phyloP scores from a whole-genome alignment of 2,888 invertebrate genomes.

The Stenodera caucasica region DNA sequence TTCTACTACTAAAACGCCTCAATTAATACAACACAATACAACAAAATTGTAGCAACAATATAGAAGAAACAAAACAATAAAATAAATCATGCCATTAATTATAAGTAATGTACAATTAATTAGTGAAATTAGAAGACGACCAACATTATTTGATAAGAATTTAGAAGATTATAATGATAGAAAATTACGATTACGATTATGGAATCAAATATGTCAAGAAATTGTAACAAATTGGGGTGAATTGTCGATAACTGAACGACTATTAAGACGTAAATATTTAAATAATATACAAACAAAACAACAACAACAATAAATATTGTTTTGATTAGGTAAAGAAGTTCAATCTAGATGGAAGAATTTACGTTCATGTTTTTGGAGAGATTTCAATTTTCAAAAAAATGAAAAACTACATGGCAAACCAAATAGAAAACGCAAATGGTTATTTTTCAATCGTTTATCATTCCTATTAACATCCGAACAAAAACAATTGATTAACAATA shows the following conservation, averaged over 20 bases:
- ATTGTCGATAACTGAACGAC: background rate
- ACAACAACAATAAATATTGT: no score
- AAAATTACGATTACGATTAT: background rate
- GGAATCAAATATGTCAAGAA: background rate
- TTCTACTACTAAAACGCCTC: no score
- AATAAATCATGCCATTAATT: background rate
- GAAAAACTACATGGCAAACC: background rate
- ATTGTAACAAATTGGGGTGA: background rate
- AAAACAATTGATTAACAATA: background rate
- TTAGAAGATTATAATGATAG: background rate
- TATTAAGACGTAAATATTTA: background rate
- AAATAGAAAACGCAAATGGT: background rate
- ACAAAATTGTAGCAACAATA: background rate
- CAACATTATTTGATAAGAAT: background rate
- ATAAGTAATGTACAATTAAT: conserved; percentile 3
- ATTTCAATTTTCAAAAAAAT: background rate
- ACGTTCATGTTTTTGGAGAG: background rate
- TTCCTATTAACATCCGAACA: background rate
- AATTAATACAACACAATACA: no score
- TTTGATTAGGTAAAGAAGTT: background rate
- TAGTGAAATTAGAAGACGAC: background rate
- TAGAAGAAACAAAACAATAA: no score
- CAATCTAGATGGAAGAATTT: background rate
- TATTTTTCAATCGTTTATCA: conserved; percentile 2
- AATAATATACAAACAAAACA: no score